Percentiles rank a stretch among this genome's conserved stretches.
These are phyloP conservation scores for Gymnobelideus leadbeateri DNA, from an alignment of 2,113 vertebrate species.

Conservation along the genomic window DNA sequence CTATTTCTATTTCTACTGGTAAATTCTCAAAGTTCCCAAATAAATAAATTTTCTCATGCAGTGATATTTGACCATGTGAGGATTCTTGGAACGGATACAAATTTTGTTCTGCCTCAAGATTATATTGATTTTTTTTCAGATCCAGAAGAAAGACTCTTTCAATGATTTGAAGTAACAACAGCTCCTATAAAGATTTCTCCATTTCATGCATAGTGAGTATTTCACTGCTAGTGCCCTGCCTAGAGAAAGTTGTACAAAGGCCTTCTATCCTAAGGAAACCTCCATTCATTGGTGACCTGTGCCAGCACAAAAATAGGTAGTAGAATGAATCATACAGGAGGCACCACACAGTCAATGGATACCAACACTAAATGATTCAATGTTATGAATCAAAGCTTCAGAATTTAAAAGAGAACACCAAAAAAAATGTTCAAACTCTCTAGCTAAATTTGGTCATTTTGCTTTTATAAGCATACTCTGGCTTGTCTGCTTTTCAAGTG, in stretches of 20 bases:
- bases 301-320: neutral
- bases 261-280: neutral
- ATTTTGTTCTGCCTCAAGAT: neutral
- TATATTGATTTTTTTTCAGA: conserved; percentile 19
- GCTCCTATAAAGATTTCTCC: neutral
- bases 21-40: neutral
- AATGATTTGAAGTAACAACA: neutral
- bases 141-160: conserved; percentile 4
- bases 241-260: neutral
- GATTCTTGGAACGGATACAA: neutral
- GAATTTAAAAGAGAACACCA: conserved; percentile 44
- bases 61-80: neutral
- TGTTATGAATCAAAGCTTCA: neutral
- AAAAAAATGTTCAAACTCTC: neutral
- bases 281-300: neutral
- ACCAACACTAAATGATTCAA: neutral
- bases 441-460: conserved; percentile 8
- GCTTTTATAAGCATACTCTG: conserved; percentile 44
- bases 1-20: neutral
- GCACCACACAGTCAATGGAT: neutral
- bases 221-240: neutral
- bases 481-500: conserved; percentile 46
- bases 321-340: neutral
- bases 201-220: neutral
- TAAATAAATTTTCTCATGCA: neutral